Percentiles rank a stretch among this genome's conserved stretches.
Evolutionary conservation across 2,113 vertebrate genomes (phyloP).

Genomic region (Nipponia nippon): DNA sequence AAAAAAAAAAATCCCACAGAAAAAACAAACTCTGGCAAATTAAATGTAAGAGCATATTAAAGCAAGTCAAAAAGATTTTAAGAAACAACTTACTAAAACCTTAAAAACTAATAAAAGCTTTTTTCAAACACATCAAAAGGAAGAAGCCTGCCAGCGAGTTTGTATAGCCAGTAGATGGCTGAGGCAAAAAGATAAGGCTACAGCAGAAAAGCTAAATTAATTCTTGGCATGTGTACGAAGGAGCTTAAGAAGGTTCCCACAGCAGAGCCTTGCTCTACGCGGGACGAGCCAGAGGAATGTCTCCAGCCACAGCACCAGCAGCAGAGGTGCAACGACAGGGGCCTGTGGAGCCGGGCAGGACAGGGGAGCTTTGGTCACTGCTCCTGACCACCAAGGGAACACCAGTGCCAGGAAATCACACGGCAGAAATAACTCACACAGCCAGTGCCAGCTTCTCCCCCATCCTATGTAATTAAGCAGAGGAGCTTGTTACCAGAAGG

Average conservation of each 20-base stretch:
- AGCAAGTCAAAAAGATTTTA: constrained; percentile 49
- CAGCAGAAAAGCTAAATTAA: constrained; percentile 38
- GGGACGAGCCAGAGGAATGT: constrained; percentile 11
- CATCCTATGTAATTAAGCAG: background rate
- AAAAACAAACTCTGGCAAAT: constrained; percentile 9
- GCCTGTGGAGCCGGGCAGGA: background rate
- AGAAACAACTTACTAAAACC: constrained; percentile 56
- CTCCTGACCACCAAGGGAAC: background rate
- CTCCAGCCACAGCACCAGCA: background rate
- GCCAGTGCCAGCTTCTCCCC: background rate
- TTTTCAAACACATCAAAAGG: constrained; percentile 52
- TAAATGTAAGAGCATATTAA: constrained; percentile 26
- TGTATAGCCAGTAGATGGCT: constrained; percentile 19
- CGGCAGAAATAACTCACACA: background rate
- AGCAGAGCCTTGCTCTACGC: background rate
- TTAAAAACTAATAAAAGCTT: constrained; percentile 57
- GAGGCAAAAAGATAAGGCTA: constrained; percentile 43
- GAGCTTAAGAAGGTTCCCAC: constrained; percentile 10
- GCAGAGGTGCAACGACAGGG: background rate
- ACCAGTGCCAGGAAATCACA: background rate
- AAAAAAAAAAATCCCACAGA: background rate
- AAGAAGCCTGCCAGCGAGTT: constrained; percentile 34
- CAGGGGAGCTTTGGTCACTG: background rate
- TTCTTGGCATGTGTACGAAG: background rate
- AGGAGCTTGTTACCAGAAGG: background rate